Evolutionary conservation across 2,797 vertebrate species (phyloP).

Genomic region (Holocentrus rufus): DNA sequence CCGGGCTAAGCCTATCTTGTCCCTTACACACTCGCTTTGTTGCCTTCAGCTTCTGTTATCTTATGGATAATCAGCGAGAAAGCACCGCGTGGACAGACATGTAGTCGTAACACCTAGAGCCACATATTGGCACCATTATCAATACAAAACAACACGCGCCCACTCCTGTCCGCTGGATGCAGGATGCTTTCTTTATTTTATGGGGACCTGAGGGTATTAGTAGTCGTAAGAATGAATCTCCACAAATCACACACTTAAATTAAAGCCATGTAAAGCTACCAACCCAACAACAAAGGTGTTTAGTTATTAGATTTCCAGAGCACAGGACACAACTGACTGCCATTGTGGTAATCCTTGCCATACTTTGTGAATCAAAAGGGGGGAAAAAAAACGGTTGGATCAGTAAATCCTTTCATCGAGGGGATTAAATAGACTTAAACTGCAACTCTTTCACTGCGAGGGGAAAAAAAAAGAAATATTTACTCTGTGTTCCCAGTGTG

Average conservation of each 20-base stretch:
- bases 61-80: conserved; percentile 41
- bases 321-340: too few species aligned
- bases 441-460: conserved; percentile 49
- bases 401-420: not conserved
- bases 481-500: conserved; percentile 64
- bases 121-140: conserved; percentile 21
- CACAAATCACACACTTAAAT: not conserved
- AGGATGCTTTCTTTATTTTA: conserved; percentile 48
- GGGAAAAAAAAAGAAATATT: conserved; percentile 59
- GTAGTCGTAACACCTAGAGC: conserved; percentile 6
- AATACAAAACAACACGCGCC: conserved; percentile 29
- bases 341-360: too few species aligned
- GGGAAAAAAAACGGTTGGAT: too few species aligned
- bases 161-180: conserved; percentile 20
- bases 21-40: conserved; percentile 30
- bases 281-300: not conserved
- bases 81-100: not conserved
- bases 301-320: not conserved
- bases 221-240: conserved; percentile 2
- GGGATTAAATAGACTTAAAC: conserved; percentile 46
- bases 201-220: conserved; percentile 48
- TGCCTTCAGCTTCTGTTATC: conserved; percentile 12
- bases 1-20: conserved; percentile 9
- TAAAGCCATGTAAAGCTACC: not conserved
- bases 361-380: too few species aligned